Conservation (phyloP, 2,888 invertebrate species). For the Trilocha varians region DNA sequence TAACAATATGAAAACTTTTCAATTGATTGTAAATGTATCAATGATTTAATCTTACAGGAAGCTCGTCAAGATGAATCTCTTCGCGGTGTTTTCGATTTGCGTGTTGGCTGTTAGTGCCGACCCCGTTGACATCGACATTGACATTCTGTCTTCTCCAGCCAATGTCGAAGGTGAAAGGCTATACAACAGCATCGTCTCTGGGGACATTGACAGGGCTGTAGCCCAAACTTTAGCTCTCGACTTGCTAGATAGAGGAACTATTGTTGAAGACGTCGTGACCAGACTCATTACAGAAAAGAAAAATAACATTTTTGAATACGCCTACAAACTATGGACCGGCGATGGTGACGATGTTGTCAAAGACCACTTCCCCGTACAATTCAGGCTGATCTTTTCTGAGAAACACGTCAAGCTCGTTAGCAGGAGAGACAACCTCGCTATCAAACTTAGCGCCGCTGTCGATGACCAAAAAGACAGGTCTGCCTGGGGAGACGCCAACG, state of each 20-base stretch:
- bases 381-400: conserved; percentile 4
- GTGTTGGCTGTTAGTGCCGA: no score
- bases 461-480: conserved; percentile 7
- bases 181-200: no score
- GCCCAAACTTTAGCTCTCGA: neutral
- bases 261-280: neutral
- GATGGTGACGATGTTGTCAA: conserved; percentile 4
- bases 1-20: no score
- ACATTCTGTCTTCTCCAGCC: no score
- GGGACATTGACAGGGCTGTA: neutral
- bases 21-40: no score
- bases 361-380: conserved; percentile 6
- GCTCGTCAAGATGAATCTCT: no score
- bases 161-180: no score
- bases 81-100: no score
- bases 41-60: no score
- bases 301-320: conserved; percentile 5
- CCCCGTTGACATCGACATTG: no score
- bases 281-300: conserved; percentile 3
- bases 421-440: conserved; percentile 6
- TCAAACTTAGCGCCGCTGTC: conserved; percentile 3
- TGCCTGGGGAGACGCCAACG: conserved; percentile 7
- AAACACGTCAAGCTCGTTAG: conserved; percentile 5
- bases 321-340: conserved; percentile 9
- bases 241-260: neutral